Evolutionary conservation across 2,888 invertebrate genomes (phyloP), one percentile per base, ranked within the genome.

Genomic region (Agrypnus murinus): DNA sequence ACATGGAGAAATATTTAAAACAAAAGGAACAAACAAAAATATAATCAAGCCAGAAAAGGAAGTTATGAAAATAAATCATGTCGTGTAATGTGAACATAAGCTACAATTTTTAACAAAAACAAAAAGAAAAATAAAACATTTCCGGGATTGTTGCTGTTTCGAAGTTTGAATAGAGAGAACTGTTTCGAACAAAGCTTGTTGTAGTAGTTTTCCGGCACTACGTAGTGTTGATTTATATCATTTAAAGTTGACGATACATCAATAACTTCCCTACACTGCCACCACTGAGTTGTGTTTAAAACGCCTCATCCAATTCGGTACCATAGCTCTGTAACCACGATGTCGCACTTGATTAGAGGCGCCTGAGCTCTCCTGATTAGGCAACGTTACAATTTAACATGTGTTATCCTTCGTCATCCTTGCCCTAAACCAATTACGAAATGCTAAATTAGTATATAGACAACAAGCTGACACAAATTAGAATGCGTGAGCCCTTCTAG

Each of bases 261-360:
- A 55, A 55, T 55, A 55, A 17, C 55, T 17, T 38, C 55, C 4
- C 15, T 25, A 17, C 40, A 43, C n/a, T 58, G 58, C 40, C 40
- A 43, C 40, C 40, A 58, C 58, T 58, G n/a, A 25, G 10, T 40
- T 58, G 36, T 25, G 25, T 25, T 55, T 36, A 55, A 55, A 25
- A 19, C 40, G 14, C 43, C 15, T 9, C n/a, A 48, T 19, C 25
- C 19, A 31, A n/a, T 46, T 62, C 36, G 25, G 40, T 46, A 31
- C 57, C 46, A 19, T 25, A 50, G 19, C 60, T 36, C 66, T 57
- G 40, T 67, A 59, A 67, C 48, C 58, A 65, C 65, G 46, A 65
- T 69, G 69, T 72, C 68, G 55, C 69, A 65, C 58, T 65, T 72
- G 72, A 72, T 72, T 72, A 72, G 62, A 64, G 50, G 65, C 65